Percentiles rank a stretch among this genome's conserved stretches.
Evolutionary conservation across 1,140 invertebrate genomes (phyloP).

Genomic region (Octopus sinensis): DNA sequence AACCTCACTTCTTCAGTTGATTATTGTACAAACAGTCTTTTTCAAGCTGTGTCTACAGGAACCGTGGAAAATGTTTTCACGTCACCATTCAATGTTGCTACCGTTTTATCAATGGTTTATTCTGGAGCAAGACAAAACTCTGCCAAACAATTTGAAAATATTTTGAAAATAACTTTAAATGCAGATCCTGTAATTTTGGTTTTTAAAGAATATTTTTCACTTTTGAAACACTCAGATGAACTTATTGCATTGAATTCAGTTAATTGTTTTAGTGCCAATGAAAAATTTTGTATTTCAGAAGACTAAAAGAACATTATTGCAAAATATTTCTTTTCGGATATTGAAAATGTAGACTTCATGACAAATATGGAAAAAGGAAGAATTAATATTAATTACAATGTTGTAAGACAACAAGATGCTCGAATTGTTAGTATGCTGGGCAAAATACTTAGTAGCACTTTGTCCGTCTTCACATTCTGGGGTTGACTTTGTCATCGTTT

Average conservation of each 20-base stretch:
- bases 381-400: slow-evolving; percentile 36
- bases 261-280: slow-evolving; percentile 72
- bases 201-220: slow-evolving; percentile 63
- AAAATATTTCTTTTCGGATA: slow-evolving; percentile 19
- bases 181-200: neutral
- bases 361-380: slow-evolving; percentile 28
- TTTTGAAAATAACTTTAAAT: too few relatives aligned
- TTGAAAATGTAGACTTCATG: slow-evolving; percentile 20
- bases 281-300: neutral
- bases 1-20: too few relatives aligned
- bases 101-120: slow-evolving; percentile 75
- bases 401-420: too few relatives aligned
- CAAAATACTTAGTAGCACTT: too few relatives aligned
- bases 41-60: neutral
- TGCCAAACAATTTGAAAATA: slow-evolving; percentile 55
- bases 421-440: too few relatives aligned
- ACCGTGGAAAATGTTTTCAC: slow-evolving; percentile 72
- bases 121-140: slow-evolving; percentile 73
- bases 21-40: neutral
- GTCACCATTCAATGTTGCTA: slow-evolving; percentile 82
- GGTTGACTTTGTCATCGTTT: too few relatives aligned
- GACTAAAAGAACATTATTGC: slow-evolving; percentile 15
- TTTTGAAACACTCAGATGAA: slow-evolving; percentile 63
- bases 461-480: too few relatives aligned
- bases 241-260: slow-evolving; percentile 71